phyloP scores from a whole-genome alignment of 1,140 invertebrate genomes.

The Drosophila burlai region DNA sequence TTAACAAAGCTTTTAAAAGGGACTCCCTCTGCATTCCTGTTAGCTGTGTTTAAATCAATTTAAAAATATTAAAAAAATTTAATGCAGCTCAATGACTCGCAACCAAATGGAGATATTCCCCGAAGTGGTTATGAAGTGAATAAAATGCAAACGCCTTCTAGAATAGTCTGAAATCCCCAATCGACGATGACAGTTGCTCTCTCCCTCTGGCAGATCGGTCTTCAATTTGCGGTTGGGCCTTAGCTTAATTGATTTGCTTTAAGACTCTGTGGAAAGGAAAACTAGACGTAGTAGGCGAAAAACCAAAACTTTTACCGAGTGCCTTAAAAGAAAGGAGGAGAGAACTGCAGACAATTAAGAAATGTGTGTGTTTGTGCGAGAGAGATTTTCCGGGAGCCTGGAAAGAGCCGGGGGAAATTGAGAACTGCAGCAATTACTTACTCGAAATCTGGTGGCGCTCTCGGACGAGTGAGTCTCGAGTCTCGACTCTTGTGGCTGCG shows the following conservation, averaged over 20 bases:
- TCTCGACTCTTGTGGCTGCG: slow-evolving; percentile 68
- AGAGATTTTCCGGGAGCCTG: slow-evolving; percentile 11
- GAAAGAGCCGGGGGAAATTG: slow-evolving; percentile 34
- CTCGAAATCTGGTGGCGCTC: slow-evolving; percentile 65
- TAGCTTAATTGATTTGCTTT: slow-evolving; percentile 76
- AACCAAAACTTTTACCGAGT: slow-evolving; percentile 40
- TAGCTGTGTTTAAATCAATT: too few species aligned
- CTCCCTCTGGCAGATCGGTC: slow-evolving; percentile 21
- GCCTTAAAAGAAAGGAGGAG: slow-evolving; percentile 57
- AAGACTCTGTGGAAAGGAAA: slow-evolving; percentile 17
- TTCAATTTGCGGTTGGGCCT: slow-evolving; percentile 50
- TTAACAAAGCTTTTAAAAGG: neutral
- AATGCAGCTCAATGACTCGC: neutral
- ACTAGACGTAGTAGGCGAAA: slow-evolving; percentile 42
- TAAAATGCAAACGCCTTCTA: neutral
- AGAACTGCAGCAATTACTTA: slow-evolving; percentile 81
- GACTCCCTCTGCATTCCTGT: too few species aligned
- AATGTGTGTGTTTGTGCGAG: neutral
- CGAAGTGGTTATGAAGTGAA: neutral
- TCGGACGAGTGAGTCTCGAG: slow-evolving; percentile 51
- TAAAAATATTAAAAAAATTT: neutral
- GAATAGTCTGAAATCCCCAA: slow-evolving; percentile 5
- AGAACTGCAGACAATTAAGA: slow-evolving; percentile 80
- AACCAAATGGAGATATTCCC: neutral
- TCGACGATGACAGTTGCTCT: slow-evolving; percentile 20